Percentiles rank a stretch among this genome's conserved stretches.
Conservation (phyloP, 2,888 invertebrate species). For the Pristionchus fissidentatus region DNA sequence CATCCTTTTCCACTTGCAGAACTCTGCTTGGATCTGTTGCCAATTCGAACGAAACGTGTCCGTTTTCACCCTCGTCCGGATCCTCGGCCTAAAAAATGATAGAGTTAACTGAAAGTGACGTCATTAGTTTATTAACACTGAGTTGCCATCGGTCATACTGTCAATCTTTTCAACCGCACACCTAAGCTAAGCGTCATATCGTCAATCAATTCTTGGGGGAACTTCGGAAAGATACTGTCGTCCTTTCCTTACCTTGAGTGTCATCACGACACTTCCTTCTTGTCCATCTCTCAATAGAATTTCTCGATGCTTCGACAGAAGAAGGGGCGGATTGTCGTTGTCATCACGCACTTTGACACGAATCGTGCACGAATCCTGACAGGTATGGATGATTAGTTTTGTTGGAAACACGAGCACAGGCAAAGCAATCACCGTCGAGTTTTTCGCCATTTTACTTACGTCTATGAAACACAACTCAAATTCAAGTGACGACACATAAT, state of each 20-base stretch:
- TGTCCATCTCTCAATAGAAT: slow-evolving; percentile 32
- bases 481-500: too few relatives aligned
- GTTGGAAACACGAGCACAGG: neutral
- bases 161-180: too few relatives aligned
- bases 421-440: neutral
- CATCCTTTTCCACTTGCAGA: slow-evolving; percentile 66
- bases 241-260: neutral
- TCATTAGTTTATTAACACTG: too few relatives aligned
- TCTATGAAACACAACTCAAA: too few relatives aligned
- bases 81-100: slow-evolving; percentile 65
- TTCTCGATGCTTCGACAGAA: neutral
- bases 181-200: too few relatives aligned
- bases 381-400: neutral
- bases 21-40: slow-evolving; percentile 59
- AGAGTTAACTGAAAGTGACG: too few relatives aligned
- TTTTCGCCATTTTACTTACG: slow-evolving; percentile 23
- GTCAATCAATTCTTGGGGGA: neutral
- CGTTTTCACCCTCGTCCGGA: slow-evolving; percentile 66
- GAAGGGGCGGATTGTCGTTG: slow-evolving; percentile 85
- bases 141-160: too few relatives aligned
- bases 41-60: slow-evolving; percentile 62
- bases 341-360: slow-evolving; percentile 85
- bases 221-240: neutral
- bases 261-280: neutral
- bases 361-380: slow-evolving; percentile 70